phyloP scores from a whole-genome alignment of 2,888 invertebrate genomes.

The Nudaria mundana region DNA sequence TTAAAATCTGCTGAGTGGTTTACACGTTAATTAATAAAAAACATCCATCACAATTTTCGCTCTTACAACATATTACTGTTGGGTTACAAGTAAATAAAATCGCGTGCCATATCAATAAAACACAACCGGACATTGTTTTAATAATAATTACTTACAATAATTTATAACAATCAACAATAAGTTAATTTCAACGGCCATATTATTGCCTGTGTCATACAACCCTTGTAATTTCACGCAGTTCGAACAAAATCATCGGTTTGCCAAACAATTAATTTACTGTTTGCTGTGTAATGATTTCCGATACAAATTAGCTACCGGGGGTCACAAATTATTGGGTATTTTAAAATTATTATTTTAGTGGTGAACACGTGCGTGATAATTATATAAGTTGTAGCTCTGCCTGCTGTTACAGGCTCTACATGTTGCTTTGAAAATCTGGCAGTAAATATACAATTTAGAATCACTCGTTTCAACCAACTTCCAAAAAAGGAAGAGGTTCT shows the following conservation, averaged over 20 bases:
- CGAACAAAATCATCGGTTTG: conserved; percentile 21
- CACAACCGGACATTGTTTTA: conserved; percentile 22
- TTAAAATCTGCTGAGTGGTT: too few species aligned
- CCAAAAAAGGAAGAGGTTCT: too few species aligned
- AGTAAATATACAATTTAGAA: too few species aligned
- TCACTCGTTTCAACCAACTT: too few species aligned
- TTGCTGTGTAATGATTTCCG: conserved; percentile 38
- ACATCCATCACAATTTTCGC: too few species aligned
- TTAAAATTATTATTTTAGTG: conserved; percentile 31
- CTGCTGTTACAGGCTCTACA: too few species aligned
- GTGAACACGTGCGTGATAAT: conserved; percentile 24
- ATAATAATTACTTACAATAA: conserved; percentile 12
- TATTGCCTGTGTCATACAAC: conserved; percentile 7
- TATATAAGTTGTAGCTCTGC: conserved; percentile 13
- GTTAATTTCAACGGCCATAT: conserved; percentile 9
- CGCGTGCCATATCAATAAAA: conserved; percentile 19
- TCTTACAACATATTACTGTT: too few species aligned
- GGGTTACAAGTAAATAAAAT: neutral
- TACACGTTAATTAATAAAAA: too few species aligned
- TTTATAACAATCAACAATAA: conserved; percentile 23
- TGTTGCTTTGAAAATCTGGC: too few species aligned
- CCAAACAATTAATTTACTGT: conserved; percentile 24
- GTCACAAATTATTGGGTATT: conserved; percentile 18
- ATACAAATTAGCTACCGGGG: conserved; percentile 21
- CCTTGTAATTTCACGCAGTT: conserved; percentile 30